Evolutionary conservation across 2,797 vertebrate genomes (phyloP), one percentile per base, ranked within the genome.

Genomic region (Graptemys geographica): DNA sequence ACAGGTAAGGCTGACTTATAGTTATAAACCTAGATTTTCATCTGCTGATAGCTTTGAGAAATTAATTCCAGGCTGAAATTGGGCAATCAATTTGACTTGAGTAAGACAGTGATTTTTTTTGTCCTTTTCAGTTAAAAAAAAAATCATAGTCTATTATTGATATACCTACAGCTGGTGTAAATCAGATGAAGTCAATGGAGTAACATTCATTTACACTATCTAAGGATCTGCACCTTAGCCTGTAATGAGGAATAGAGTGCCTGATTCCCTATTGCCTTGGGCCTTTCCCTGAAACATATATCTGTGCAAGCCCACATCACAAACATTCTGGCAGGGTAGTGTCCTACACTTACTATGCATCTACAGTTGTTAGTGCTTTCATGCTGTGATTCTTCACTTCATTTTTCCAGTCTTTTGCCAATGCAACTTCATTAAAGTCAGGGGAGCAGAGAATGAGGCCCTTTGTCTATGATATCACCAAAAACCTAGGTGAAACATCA

Each of bases 401-500:
- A 96, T 82, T 90, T 84, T 56, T n/a, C 8, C 13, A 12, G 56
- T 55, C 53, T 55, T 55, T 21, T 55, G 53, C 28, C 57, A 31
- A 6, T 65, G 15, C 33, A n/a, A 65, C 31, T n/a, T 65, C 62
- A 65, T 65, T 33, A 65, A 65, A 65, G 15, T 65, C 13, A 65
- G 28, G 18, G 62, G 31, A 65, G 62, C 31, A n/a, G 15, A 65
- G 7, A n/a, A 16, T 9, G 13, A 9, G 33, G 33, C 31, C 31
- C 62, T n/a, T 65, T 65, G 33, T 18, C 62, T 93, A 95, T 94
- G 94, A 91, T 79, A 92, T 92, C 52, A 47, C 51, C 80, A 44
- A 94, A 96, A 96, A 89, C 84, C 81, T 59, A 91, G 15, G 11
- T 81, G 74, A 95, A 95, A 87, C 80, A n/a, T 80, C 89, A 84